Conservation (phyloP, 2,888 invertebrate species). For the Physocephala rufipes region DNA sequence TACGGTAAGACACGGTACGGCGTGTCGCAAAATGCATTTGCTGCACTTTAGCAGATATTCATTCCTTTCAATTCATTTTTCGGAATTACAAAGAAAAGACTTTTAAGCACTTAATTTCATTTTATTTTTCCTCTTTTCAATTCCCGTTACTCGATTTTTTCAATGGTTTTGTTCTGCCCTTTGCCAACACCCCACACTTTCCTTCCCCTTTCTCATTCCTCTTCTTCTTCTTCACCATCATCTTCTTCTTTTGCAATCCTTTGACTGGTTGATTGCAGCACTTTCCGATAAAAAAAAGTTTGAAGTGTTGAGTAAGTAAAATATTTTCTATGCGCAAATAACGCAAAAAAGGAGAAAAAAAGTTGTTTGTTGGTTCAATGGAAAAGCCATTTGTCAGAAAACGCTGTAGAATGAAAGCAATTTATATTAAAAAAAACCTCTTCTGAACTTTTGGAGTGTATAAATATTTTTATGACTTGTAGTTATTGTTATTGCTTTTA, state of each 20-base stretch:
- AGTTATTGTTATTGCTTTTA: background rate
- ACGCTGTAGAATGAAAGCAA: background rate
- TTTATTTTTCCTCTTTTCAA: background rate
- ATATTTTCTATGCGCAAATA: background rate
- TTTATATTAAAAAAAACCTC: background rate
- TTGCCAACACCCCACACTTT: no score
- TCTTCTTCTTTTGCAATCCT: no score
- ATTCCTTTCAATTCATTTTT: background rate
- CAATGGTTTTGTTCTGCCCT: no score
- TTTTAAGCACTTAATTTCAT: background rate
- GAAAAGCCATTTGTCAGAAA: background rate
- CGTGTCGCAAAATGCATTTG: no score
- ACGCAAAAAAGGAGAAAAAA: background rate
- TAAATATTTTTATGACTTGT: background rate
- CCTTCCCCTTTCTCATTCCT: no score
- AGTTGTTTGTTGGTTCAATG: no score
- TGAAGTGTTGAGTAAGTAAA: slow-evolving; percentile 12
- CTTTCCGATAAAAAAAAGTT: background rate
- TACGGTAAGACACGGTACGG: no score
- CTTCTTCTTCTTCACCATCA: no score
- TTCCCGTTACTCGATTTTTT: background rate
- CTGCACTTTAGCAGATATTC: background rate
- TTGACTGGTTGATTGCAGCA: background rate
- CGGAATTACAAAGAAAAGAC: background rate
- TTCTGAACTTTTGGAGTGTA: no score